Evolutionary conservation across 1,140 invertebrate genomes (phyloP).

Genomic region (Drosophila nikananu): DNA sequence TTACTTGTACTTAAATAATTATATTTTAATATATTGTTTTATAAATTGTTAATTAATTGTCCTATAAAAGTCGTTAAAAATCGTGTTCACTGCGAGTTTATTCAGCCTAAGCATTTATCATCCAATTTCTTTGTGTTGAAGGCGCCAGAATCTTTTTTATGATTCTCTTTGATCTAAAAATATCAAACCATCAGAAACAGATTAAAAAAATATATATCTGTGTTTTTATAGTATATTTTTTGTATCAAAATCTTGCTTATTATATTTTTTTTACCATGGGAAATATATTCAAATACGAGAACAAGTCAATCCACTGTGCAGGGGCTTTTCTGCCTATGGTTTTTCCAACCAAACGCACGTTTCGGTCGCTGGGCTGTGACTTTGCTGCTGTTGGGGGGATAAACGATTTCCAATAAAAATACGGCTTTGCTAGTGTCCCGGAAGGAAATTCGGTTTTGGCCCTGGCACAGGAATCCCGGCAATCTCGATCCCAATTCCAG

Average conservation of each 20-base stretch:
- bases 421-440: constrained; percentile 53
- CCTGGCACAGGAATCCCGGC: constrained; percentile 39
- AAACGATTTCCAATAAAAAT: constrained; percentile 83
- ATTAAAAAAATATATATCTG: not conserved
- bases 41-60: not conserved
- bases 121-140: not conserved
- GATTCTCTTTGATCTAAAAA: constrained; percentile 7
- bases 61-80: constrained; percentile 3
- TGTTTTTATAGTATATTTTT: not conserved
- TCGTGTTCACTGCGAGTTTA: constrained; percentile 3
- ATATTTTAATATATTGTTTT: not conserved
- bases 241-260: not conserved
- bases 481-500: constrained; percentile 26
- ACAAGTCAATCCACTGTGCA: constrained; percentile 42
- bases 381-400: constrained; percentile 61
- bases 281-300: not conserved
- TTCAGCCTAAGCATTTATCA: constrained; percentile 1
- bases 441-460: constrained; percentile 67
- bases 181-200: constrained; percentile 1
- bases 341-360: constrained; percentile 54
- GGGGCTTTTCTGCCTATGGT: not conserved
- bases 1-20: not conserved
- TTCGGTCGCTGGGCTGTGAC: constrained; percentile 41
- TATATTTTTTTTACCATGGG: not conserved
- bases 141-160: not conserved